Conservation (phyloP, 2,888 invertebrate species). For the Amphipoea oculea region DNA sequence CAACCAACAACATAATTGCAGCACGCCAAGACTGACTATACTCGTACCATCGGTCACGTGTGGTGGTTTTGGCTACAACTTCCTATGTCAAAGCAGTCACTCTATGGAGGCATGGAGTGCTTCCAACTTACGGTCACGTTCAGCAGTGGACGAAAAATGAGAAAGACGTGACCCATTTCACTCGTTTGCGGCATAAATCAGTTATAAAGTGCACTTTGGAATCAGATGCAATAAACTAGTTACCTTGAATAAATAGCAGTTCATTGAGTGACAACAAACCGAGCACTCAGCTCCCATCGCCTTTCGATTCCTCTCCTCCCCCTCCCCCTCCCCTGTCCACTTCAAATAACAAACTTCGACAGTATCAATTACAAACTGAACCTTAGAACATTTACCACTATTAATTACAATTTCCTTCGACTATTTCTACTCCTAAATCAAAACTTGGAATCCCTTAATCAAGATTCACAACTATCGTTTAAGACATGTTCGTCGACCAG, state of each 20-base stretch:
- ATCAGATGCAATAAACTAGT: constrained; percentile 21
- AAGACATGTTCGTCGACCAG: constrained; percentile 50
- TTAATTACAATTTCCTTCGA: constrained; percentile 51
- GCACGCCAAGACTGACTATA: not conserved
- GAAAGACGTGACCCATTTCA: not conserved
- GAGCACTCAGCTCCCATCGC: constrained; percentile 8
- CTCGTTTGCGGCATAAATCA: not conserved
- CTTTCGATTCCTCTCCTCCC: not conserved
- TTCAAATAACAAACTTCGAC: constrained; percentile 45
- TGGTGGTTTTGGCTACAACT: not conserved
- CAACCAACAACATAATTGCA: not conserved
- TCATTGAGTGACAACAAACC: constrained; percentile 21
- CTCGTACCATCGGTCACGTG: not conserved
- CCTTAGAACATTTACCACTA: constrained; percentile 37
- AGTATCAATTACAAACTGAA: constrained; percentile 50
- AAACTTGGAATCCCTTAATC: constrained; percentile 60
- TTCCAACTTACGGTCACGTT: not conserved
- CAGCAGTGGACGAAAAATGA: not conserved
- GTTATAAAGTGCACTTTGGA: constrained; percentile 11
- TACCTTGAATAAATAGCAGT: constrained; percentile 37
- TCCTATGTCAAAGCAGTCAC: not conserved
- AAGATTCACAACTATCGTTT: constrained; percentile 52
- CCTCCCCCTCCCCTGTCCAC: not conserved
- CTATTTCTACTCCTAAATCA: constrained; percentile 57
- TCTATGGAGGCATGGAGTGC: not conserved